phyloP scores from a whole-genome alignment of 2,888 invertebrate genomes.

The Idaea straminata region DNA sequence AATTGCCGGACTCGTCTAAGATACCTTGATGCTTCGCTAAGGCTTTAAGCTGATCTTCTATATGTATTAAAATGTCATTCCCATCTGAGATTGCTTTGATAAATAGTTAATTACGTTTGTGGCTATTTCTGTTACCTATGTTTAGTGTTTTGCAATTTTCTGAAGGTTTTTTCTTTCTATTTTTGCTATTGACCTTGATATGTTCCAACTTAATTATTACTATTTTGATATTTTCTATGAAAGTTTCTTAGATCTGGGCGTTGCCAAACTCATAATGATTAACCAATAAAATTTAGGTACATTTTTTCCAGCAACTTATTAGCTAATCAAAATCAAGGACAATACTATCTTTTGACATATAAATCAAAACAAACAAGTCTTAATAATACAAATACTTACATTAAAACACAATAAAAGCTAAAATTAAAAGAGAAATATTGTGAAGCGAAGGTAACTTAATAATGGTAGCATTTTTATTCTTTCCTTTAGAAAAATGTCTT shows the following conservation, averaged over 20 bases:
- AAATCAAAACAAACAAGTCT: constrained; percentile 26
- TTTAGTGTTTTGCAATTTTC: background rate
- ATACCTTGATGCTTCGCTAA: constrained; percentile 62
- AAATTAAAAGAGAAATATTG: constrained; percentile 75
- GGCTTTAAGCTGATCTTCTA: constrained; percentile 38
- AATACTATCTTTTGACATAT: background rate
- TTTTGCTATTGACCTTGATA: background rate
- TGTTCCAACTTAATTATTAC: background rate
- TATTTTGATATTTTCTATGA: background rate
- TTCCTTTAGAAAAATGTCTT: constrained; percentile 42
- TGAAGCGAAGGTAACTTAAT: constrained; percentile 68
- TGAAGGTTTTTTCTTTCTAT: background rate
- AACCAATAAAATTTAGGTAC: too few relatives aligned
- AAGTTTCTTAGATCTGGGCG: too few relatives aligned
- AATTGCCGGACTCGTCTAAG: constrained; percentile 74
- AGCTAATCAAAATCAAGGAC: background rate
- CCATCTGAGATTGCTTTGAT: constrained; percentile 10
- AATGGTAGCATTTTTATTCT: constrained; percentile 50
- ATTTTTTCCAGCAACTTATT: too few relatives aligned
- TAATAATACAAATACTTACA: too few relatives aligned
- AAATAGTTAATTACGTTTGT: constrained; percentile 1
- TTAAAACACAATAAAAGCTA: constrained; percentile 74
- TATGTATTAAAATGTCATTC: constrained; percentile 39
- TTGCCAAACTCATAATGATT: too few relatives aligned
- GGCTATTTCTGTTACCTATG: background rate